phyloP scores from a whole-genome alignment of 2,888 invertebrate genomes.

The Chouioia cunea region DNA sequence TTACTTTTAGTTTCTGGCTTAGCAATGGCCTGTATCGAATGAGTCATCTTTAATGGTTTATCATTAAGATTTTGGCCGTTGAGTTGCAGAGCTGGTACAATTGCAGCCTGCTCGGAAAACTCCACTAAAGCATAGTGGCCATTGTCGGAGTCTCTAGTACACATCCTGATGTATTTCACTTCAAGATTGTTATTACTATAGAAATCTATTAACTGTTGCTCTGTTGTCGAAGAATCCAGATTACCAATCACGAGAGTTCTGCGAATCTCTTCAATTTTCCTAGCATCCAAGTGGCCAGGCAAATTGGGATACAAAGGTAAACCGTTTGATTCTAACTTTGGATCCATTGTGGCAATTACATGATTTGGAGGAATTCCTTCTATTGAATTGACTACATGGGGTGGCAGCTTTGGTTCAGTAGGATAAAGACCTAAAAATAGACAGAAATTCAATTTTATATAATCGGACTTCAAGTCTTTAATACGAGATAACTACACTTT shows the following conservation, averaged over 20 bases:
- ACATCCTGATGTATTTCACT: conserved; percentile 94
- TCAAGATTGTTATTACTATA: conserved; percentile 87
- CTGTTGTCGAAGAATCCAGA: conserved; percentile 75
- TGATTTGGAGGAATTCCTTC: conserved; percentile 87
- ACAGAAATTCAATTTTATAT: neutral
- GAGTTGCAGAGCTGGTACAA: conserved; percentile 87
- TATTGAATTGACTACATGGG: conserved; percentile 89
- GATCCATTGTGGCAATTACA: conserved; percentile 88
- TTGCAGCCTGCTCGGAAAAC: conserved; percentile 90
- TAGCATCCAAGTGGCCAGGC: conserved; percentile 87
- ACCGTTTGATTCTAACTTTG: conserved; percentile 83
- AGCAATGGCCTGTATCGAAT: conserved; percentile 91
- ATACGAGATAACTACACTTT: neutral
- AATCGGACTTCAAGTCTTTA: neutral
- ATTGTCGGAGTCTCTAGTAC: conserved; percentile 84
- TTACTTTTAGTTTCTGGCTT: conserved; percentile 96
- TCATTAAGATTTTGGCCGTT: conserved; percentile 85
- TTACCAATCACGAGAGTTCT: conserved; percentile 91
- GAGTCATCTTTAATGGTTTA: conserved; percentile 81
- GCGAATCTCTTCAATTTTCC: conserved; percentile 95
- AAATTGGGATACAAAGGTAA: conserved; percentile 92
- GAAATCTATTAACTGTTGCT: conserved; percentile 90
- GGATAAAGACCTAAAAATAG: conserved; percentile 76
- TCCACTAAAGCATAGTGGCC: conserved; percentile 90
- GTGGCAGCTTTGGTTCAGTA: conserved; percentile 88